phyloP scores from a whole-genome alignment of 2,888 invertebrate genomes.

The Meiosimyza decipiens region DNA sequence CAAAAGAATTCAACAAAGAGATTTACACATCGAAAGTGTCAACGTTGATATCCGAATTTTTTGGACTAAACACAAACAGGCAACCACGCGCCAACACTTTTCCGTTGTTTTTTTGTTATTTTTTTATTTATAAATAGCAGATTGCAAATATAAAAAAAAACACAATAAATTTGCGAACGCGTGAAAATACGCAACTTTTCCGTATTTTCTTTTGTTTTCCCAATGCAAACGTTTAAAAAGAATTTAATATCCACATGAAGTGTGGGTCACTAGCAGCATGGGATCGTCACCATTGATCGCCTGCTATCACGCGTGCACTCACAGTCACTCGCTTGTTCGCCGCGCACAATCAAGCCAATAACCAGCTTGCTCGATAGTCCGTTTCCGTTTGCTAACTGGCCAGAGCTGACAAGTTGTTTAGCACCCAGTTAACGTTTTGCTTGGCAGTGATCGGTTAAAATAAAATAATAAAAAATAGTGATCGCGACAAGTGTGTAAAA shows the following conservation, averaged over 20 bases:
- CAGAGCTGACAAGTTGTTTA: too few species aligned
- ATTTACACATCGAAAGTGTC: conserved; percentile 20
- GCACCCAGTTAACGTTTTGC: not conserved
- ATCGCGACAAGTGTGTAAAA: conserved; percentile 21
- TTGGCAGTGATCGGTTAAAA: conserved; percentile 3
- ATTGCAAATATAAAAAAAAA: not conserved
- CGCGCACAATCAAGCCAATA: too few species aligned
- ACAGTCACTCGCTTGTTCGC: too few species aligned
- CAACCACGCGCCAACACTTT: not conserved
- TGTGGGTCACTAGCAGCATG: too few species aligned
- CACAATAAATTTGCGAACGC: not conserved
- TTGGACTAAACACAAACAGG: not conserved
- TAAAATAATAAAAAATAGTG: not conserved
- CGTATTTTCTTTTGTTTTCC: too few species aligned
- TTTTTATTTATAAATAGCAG: not conserved
- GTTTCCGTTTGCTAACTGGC: too few species aligned
- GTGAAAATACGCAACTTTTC: not conserved
- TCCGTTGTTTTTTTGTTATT: not conserved
- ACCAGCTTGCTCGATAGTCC: too few species aligned
- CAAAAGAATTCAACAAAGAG: not conserved
- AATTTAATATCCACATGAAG: too few species aligned
- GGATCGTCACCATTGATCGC: too few species aligned
- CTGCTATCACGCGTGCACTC: too few species aligned
- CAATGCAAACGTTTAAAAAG: too few species aligned
- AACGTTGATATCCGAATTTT: not conserved